Evolutionary conservation across 2,797 vertebrate species (phyloP), one percentile per base, ranked within the genome.

Genomic region (Thalassophryne amazonica): DNA sequence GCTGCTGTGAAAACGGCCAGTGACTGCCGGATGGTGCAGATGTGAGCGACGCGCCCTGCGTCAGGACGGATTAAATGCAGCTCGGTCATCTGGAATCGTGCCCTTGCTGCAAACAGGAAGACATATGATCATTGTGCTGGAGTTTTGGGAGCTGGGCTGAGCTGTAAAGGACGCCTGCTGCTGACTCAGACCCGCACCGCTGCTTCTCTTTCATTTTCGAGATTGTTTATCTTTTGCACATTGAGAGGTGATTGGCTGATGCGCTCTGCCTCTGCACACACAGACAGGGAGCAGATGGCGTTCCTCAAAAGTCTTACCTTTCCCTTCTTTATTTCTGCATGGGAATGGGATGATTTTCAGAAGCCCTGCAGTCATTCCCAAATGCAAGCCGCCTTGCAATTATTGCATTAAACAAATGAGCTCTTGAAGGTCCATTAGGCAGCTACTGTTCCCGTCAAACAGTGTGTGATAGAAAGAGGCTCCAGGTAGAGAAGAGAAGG

Each of bases 391-490:
- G 40, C 61, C 51, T 64, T 67, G 45, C 63, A 82, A 80, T 86
- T 85, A 87, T 81, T 85, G 76, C 76, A 62, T 79, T 72, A 81
- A 85, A 85, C 80, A 81, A 86, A 86, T 86, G 56, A 80, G 69
- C 76, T 79, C 58, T 81, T 85, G 77, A 81, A 79, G 80, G 77
- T 81, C 79, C 80, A 86, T 86, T 85, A 83, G 81, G 60, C 73
- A 64, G 75, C 69, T 55, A 62, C 73, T 74, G 70, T 72, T 61
- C 65, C 30, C 67, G 60, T 66, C 69, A 76, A 86, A 83, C 74
- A 61, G 61, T 60, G 53, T 77, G 78, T 37, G 60, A 76, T 81
- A 78, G 67, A 28, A 69, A 75, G 38, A 37, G 73, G 74, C 72
- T 84, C 47, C 52, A 63, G 65, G 64, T 49, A 69, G 45, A 58